Conservation (phyloP, 2,113 vertebrate genomes). For the Laticauda colubrina region DNA sequence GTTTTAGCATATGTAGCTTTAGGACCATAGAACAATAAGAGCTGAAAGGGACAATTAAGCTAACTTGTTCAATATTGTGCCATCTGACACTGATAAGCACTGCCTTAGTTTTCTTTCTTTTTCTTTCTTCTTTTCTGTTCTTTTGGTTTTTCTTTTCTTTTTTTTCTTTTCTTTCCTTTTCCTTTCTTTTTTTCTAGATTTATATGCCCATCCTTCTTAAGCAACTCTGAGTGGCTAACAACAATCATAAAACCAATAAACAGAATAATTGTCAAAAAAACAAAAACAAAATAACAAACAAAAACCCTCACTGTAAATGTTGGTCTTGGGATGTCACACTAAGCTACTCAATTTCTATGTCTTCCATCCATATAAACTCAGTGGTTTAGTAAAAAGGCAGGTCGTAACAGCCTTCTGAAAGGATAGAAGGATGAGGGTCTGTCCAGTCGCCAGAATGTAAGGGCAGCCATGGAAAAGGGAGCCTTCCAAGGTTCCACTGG, state of each 20-base stretch:
- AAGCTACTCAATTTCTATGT: not conserved
- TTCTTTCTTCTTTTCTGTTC: not conserved
- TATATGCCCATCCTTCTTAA: not conserved
- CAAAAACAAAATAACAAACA: not conserved
- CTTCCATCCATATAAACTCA: not conserved
- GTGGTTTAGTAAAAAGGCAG: not conserved
- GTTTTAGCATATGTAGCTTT: not conserved
- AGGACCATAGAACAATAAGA: conserved; percentile 1
- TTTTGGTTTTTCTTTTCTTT: not conserved
- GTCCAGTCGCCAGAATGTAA: not conserved
- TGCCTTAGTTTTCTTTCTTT: not conserved
- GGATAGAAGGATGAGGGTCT: not conserved
- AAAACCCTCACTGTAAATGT: not conserved
- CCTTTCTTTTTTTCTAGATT: not conserved
- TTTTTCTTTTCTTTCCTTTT: not conserved
- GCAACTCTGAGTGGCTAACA: not conserved
- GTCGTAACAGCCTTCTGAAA: not conserved
- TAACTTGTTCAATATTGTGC: not conserved
- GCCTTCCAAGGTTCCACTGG: not conserved
- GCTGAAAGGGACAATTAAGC: not conserved
- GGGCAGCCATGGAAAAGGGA: not conserved
- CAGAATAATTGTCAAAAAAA: not conserved
- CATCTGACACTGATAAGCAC: not conserved
- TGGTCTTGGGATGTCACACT: not conserved
- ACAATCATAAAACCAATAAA: not conserved